Conservation (phyloP, 2,888 invertebrate species). For the Habrosyne pyritoides region DNA sequence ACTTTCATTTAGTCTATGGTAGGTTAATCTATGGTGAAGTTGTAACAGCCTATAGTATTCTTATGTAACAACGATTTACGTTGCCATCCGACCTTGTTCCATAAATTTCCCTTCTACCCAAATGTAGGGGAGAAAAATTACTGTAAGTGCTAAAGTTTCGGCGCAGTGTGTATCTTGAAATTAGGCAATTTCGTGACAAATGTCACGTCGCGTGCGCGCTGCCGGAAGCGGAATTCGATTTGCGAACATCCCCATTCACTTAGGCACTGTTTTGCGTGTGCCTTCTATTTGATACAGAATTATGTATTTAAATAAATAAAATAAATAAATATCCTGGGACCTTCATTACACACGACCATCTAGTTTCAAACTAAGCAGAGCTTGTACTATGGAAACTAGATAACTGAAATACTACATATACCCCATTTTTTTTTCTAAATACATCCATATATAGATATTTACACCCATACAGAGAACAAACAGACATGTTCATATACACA, state of each 20-base stretch:
- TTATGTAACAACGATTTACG: neutral
- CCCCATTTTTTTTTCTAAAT: too few species aligned
- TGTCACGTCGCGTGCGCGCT: neutral
- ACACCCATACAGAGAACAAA: too few species aligned
- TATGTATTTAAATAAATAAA: neutral
- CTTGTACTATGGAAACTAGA: too few species aligned
- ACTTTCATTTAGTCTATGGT: too few species aligned
- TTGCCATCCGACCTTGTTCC: neutral
- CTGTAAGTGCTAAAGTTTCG: slow-evolving; percentile 7
- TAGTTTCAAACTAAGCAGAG: too few species aligned
- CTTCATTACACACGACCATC: too few species aligned
- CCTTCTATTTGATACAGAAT: neutral
- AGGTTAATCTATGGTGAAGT: neutral
- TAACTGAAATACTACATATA: too few species aligned
- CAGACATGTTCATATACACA: too few species aligned
- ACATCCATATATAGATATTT: too few species aligned
- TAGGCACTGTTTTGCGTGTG: neutral
- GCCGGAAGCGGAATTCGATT: neutral
- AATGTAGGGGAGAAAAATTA: slow-evolving; percentile 7
- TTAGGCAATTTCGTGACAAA: slow-evolving; percentile 8
- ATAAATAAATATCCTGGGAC: too few species aligned
- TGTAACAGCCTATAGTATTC: neutral
- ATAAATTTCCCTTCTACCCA: neutral
- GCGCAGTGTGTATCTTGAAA: neutral
- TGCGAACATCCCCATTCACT: neutral